Evolutionary conservation across 1,140 invertebrate genomes (phyloP).

Genomic region (Bombus difficillimus): DNA sequence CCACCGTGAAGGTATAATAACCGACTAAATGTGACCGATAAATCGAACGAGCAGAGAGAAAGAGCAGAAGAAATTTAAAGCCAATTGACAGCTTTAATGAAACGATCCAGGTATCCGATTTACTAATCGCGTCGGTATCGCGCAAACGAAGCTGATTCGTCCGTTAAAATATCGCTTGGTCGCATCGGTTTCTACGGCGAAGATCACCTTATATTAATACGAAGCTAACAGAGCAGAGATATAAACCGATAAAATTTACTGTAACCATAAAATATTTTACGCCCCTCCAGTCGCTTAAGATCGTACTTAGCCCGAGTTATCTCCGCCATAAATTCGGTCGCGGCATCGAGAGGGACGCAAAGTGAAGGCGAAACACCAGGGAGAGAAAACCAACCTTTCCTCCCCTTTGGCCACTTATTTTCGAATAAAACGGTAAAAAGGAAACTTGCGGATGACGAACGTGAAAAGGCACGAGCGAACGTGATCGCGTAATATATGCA

Average conservation of each 20-base stretch:
- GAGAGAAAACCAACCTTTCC: background rate
- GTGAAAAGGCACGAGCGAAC: background rate
- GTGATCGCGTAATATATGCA: background rate
- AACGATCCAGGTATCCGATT: constrained; percentile 22
- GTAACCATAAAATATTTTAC: constrained; percentile 53
- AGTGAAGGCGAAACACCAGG: background rate
- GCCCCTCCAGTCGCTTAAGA: constrained; percentile 36
- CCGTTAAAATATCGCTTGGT: constrained; percentile 20
- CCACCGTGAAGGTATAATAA: constrained; percentile 16
- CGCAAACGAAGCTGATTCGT: constrained; percentile 19
- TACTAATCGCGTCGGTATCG: constrained; percentile 40
- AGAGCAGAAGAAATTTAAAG: background rate
- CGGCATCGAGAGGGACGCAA: background rate
- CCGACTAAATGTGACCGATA: background rate
- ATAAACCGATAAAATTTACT: constrained; percentile 50
- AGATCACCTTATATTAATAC: constrained; percentile 41
- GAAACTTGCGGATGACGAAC: background rate
- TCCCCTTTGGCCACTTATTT: too few relatives aligned
- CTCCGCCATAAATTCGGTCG: constrained; percentile 7
- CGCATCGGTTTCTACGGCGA: background rate
- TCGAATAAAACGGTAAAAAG: background rate
- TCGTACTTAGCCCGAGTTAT: constrained; percentile 33
- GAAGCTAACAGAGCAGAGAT: constrained; percentile 16
- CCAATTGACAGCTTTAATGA: constrained; percentile 29
- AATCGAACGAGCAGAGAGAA: background rate